Evolutionary conservation across 64 coral and sea anemone genomes (phyloP), one percentile per base, ranked within the genome.

Genomic region (Platygyra sinensis): DNA sequence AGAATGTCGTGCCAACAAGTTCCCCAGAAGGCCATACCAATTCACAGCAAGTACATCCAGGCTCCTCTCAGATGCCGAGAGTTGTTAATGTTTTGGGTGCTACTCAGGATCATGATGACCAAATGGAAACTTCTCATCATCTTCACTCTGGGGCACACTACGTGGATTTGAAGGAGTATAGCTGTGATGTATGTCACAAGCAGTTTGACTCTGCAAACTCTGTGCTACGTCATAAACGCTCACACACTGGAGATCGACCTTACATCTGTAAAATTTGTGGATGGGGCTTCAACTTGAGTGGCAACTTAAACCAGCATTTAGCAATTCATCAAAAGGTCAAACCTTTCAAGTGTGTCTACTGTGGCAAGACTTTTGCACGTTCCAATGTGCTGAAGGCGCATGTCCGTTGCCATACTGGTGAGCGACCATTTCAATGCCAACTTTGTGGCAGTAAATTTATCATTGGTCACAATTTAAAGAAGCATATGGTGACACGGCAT

Each of bases 271-370:
- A 94, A 30, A 94, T 98, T 12, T 98, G 96, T 69, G 86, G 93
- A 14, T 94, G 93, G 93, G 96, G 93, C 5, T 98, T 98, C 36
- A 98, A 94, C 20, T 92, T 94, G 61, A 94, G 89, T 63, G 92
- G 92, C 30, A 94, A 98, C 67, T 71, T 98, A 8, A 98, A 94
- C 77, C 92, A 98, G 76, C 96, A 98, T 69, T 85, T 94, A 67
- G 93, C 92, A 10, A 98, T 98, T 54, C 96, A 98, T 32, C 93
- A 94, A 30, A 94, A 98, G 74, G 96, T 94, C 46, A 98, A 98
- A 42, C 92, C 96, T 49, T 98, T 94, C 59, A 94, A 94, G 75
- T 98, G 96, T 80, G 93, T 94, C 51, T 94, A 94, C 61, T 98
- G 96, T 69, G 93, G 92, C 4, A 98, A 98, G 72, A 94, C 96